Conservation (phyloP, 2,888 invertebrate species). For the Cerastis leucographa region DNA sequence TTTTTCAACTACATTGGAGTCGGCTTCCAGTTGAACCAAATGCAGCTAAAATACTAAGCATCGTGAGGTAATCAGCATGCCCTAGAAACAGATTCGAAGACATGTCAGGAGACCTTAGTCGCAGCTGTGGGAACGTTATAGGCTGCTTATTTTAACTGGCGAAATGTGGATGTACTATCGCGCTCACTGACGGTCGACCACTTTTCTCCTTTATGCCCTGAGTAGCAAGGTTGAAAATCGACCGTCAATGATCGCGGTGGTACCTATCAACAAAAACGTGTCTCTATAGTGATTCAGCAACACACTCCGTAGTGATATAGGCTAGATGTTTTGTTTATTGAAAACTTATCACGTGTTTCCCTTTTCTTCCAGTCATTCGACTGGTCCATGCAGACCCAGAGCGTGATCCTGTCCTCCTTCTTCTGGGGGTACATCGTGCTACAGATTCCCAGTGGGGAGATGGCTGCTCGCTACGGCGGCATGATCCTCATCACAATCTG, state of each 20-base stretch:
- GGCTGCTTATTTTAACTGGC: not conserved
- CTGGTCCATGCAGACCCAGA: conserved; percentile 89
- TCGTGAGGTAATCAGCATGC: not conserved
- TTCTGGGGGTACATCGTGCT: conserved; percentile 93
- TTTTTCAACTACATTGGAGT: not conserved
- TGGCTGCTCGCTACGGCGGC: conserved; percentile 93
- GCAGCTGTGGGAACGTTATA: not conserved
- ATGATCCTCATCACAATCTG: conserved; percentile 89
- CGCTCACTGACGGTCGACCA: not conserved
- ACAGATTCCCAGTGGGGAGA: conserved; percentile 92
- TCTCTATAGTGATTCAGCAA: not conserved
- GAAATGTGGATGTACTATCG: not conserved
- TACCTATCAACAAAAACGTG: not conserved
- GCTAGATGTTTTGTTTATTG: not conserved
- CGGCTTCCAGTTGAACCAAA: not conserved
- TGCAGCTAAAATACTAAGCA: not conserved
- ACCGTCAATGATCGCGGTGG: not conserved
- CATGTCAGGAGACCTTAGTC: not conserved
- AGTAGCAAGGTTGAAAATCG: not conserved
- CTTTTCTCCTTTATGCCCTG: too few relatives aligned
- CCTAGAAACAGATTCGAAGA: not conserved
- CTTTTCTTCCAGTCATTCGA: conserved; percentile 78
- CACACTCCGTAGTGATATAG: not conserved
- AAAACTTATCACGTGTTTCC: not conserved
- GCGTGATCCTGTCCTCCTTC: conserved; percentile 89